Percentiles rank a stretch among this genome's conserved stretches.
phyloP scores from a whole-genome alignment of 1,140 invertebrate species.

The Whitmania pigra region DNA sequence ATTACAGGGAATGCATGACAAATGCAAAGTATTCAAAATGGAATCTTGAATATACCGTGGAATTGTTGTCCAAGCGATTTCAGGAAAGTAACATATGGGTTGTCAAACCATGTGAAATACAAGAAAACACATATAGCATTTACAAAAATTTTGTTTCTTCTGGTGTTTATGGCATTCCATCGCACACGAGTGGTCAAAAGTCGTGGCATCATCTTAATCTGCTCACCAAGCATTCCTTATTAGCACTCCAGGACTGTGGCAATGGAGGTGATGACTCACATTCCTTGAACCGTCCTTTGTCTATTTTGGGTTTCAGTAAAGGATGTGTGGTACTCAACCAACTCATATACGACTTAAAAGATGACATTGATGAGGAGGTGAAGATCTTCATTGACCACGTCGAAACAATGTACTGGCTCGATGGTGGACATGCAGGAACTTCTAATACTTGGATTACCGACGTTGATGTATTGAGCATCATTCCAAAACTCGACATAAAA shows the following conservation, averaged over 20 bases:
- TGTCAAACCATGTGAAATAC: constrained; percentile 61
- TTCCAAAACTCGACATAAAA: constrained; percentile 42
- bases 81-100: constrained; percentile 58
- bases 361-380: constrained; percentile 34
- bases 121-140: constrained; percentile 67
- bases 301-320: constrained; percentile 68
- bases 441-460: constrained; percentile 74
- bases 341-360: constrained; percentile 62
- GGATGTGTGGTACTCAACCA: constrained; percentile 82
- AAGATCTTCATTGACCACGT: constrained; percentile 29
- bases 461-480: constrained; percentile 53
- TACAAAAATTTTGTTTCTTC: constrained; percentile 72
- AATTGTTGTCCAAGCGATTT: constrained; percentile 55
- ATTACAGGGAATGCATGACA: constrained; percentile 67
- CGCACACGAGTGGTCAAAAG: constrained; percentile 46
- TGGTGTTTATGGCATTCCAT: constrained; percentile 56
- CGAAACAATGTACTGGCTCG: constrained; percentile 66
- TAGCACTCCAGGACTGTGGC: not conserved
- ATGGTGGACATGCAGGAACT: constrained; percentile 68
- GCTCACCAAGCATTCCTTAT: constrained; percentile 30
- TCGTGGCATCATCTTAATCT: constrained; percentile 55
- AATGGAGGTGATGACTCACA: not conserved
- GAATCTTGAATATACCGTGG: constrained; percentile 61
- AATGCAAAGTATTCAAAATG: constrained; percentile 46
- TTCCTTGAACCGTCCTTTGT: constrained; percentile 40